A percentile compares a stretch with the other conserved stretches of the same genome.
These are phyloP conservation scores for Mormyrops attenuatus DNA, from an alignment of 2,797 vertebrate species.

Conservation along the genomic window DNA sequence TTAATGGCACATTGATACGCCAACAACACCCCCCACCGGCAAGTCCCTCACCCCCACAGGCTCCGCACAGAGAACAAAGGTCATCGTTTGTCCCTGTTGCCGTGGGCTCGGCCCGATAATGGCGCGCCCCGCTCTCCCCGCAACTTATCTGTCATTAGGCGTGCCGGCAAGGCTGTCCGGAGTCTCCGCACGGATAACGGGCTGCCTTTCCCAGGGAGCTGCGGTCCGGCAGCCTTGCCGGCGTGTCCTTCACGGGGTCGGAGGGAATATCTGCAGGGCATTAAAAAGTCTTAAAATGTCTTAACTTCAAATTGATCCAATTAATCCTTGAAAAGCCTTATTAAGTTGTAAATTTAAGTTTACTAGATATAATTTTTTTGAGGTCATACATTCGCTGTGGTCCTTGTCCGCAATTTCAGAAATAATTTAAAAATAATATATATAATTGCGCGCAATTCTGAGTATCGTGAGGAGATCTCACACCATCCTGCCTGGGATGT, in stretches of 20 bases:
- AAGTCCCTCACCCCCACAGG: slow-evolving; percentile 8
- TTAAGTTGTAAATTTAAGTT: background rate
- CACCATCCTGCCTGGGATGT: background rate
- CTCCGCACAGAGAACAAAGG: slow-evolving; percentile 16
- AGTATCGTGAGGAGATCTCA: background rate
- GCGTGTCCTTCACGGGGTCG: background rate
- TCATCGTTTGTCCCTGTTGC: slow-evolving; percentile 31
- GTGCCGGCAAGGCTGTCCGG: too few species aligned
- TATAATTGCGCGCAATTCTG: background rate
- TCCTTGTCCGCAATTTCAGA: background rate
- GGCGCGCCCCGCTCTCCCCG: background rate
- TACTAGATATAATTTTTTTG: background rate
- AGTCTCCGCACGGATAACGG: background rate
- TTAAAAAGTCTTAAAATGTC: background rate
- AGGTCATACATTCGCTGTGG: background rate
- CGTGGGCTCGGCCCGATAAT: slow-evolving; percentile 21
- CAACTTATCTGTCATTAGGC: slow-evolving; percentile 15
- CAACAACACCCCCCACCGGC: slow-evolving; percentile 31
- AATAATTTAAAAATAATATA: background rate
- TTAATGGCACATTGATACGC: slow-evolving; percentile 48
- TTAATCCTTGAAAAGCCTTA: background rate
- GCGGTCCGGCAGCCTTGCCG: background rate
- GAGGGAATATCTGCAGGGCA: background rate
- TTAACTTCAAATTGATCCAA: background rate
- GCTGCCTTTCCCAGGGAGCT: background rate